phyloP scores from a whole-genome alignment of 2,888 invertebrate species.

The Lasiommata megera region DNA sequence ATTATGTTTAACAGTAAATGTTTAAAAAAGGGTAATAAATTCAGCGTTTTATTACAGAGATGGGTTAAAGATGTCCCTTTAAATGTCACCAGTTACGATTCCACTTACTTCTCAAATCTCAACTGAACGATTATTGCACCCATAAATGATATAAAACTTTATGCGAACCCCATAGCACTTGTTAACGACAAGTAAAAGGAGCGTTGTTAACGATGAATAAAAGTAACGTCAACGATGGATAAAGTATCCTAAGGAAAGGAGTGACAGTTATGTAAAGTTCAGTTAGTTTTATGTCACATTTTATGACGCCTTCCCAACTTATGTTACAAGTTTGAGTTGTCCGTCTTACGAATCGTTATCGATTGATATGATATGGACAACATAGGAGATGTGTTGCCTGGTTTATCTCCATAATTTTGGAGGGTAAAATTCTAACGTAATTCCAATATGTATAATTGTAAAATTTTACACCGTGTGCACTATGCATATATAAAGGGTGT shows the following conservation, averaged over 20 bases:
- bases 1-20: neutral
- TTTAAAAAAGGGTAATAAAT: neutral
- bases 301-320: neutral
- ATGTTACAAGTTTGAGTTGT: neutral
- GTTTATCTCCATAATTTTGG: no score
- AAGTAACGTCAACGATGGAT: constrained; percentile 3
- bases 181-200: constrained; percentile 11
- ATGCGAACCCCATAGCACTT: constrained; percentile 12
- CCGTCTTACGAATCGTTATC: neutral
- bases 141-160: constrained; percentile 29
- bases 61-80: neutral
- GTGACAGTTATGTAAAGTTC: constrained; percentile 2
- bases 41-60: neutral
- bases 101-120: constrained; percentile 8
- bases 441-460: no score
- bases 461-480: no score
- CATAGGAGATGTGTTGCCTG: no score
- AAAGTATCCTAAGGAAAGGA: neutral
- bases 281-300: neutral
- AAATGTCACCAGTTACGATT: constrained; percentile 10
- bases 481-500: no score
- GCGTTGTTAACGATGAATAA: constrained; percentile 15
- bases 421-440: no score
- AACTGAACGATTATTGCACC: constrained; percentile 26
- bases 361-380: no score